Conservation (phyloP, 2,113 vertebrate species). For the cat (Felis catus) region DNA sequence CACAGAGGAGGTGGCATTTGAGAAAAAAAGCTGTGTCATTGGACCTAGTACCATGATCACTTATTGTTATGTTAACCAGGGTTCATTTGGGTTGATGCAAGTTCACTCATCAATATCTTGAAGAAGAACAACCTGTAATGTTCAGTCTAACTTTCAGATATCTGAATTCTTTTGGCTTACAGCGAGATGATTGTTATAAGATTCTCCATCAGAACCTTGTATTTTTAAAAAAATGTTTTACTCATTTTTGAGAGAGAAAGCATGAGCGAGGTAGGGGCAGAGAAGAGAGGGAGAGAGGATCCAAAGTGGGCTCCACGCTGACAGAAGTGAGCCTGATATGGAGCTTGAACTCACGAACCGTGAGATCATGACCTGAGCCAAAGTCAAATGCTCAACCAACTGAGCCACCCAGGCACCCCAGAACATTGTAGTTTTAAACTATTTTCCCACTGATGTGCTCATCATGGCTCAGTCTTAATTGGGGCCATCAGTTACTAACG, state of each 20-base stretch:
- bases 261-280: too few species aligned
- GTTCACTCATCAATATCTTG: background rate
- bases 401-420: background rate
- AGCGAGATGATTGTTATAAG: background rate
- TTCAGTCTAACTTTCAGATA: background rate
- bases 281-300: too few species aligned
- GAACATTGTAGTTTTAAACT: background rate
- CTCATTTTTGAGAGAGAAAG: too few species aligned
- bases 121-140: background rate
- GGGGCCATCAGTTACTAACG: background rate
- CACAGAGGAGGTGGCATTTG: background rate
- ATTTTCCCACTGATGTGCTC: background rate
- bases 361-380: too few species aligned
- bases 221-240: background rate
- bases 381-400: too few species aligned
- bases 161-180: background rate
- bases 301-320: too few species aligned
- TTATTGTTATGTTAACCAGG: background rate
- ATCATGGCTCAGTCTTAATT: background rate
- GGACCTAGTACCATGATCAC: background rate
- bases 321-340: too few species aligned
- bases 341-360: too few species aligned
- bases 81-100: background rate
- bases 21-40: background rate
- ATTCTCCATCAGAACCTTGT: background rate